Base-by-base conservation (phyloP, 2,113 vertebrate genomes). In the Myotis davidii region DNA sequence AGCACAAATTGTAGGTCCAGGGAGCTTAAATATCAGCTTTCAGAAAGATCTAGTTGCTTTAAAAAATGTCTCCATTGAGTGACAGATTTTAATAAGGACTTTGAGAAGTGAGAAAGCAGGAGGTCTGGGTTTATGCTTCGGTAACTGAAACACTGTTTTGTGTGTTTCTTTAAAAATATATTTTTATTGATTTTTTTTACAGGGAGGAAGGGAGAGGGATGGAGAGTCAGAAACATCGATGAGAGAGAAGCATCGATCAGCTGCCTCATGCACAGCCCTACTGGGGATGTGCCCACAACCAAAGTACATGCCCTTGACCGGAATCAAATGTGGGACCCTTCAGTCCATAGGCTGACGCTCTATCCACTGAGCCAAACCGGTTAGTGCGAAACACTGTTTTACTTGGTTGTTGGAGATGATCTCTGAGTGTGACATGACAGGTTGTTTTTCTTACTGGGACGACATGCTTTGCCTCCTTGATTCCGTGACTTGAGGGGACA, bases 21-120 rank as follows among this genome's bases (percentile, higher is more conserved):
- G 25, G n/a, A 95, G 8, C n/a, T 78, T 76, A 76, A 91, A 64
- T 76, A 88, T 78, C 50, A 79, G 45, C 37, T 56, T 81, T 82
- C 21, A 67, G 74, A 84, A 74, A 79, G 6, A 91, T 39, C 12
- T 86, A 42, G 5, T 73, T 69, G 2, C 17, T 94, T 95, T 92
- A 25, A 59, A 67, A 94, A 61, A 72, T 65, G 17, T n/a, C 70
- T 89, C 29, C 16, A 25, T n/a, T 94, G 52, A 52, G 39, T 88
- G 67, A 88, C 17, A 65, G 72, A 54, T 92, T 79, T 29, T 87
- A 83, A 69, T 56, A 65, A 93, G 59, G 18, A 48, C 5, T 56
- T 87, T 77, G 29, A 52, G 69, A 95, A 48, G 65, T 76, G 37
- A 37, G 45, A 13, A 91, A 88, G 67, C 25, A 67, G 45, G 34